phyloP scores from a whole-genome alignment of 2,797 vertebrate genomes.

The Ptychobarbus kaznakovi region DNA sequence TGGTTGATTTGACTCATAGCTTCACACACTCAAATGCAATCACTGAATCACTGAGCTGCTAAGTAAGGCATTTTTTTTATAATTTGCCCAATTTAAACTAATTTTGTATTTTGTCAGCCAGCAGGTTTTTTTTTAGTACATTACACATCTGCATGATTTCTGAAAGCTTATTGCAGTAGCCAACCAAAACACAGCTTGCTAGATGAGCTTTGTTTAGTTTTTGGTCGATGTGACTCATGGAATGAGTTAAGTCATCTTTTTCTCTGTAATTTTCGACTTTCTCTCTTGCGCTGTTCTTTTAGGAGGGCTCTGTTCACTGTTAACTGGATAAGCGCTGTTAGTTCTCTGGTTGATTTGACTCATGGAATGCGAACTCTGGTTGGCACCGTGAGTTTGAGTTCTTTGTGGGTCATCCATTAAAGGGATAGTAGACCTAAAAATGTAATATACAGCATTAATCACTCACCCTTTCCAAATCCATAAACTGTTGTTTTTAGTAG shows the following conservation, averaged over 20 bases:
- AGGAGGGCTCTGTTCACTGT: background rate
- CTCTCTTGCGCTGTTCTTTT: background rate
- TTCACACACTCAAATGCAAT: background rate
- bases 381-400: background rate
- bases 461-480: background rate
- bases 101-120: background rate
- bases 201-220: background rate
- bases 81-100: background rate
- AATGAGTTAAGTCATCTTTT: constrained; percentile 40
- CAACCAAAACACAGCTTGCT: constrained; percentile 23
- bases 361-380: constrained; percentile 46
- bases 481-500: background rate
- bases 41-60: background rate
- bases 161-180: background rate
- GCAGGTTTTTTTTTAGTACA: background rate
- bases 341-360: constrained; percentile 42
- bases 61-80: background rate
- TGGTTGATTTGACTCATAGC: background rate
- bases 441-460: background rate
- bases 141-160: constrained; percentile 5
- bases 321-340: constrained; percentile 1
- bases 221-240: constrained; percentile 39
- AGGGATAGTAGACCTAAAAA: background rate
- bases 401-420: background rate
- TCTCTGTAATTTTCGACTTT: background rate